Conservation (phyloP, 64 coral and sea anemone species). For the Montipora efflorescens region DNA sequence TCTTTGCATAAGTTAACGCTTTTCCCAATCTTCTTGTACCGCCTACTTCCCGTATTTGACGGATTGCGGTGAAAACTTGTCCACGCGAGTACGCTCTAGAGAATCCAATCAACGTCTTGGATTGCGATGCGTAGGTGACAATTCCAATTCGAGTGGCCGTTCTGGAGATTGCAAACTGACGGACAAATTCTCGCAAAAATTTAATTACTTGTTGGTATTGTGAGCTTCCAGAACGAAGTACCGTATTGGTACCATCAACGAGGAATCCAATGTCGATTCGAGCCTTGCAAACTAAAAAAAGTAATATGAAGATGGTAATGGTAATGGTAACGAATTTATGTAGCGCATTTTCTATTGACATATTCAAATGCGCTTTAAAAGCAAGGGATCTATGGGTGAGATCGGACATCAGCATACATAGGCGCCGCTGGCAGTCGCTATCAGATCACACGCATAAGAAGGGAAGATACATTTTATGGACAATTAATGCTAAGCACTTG, state of each 20-base stretch:
- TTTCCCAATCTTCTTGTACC: constrained; percentile 34
- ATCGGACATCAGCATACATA: no score
- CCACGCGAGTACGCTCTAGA: background rate
- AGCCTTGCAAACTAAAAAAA: background rate
- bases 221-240: background rate
- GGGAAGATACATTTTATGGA: no score
- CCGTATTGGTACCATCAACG: constrained; percentile 35
- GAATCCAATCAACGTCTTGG: constrained; percentile 10
- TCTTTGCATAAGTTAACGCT: constrained; percentile 40
- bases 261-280: constrained; percentile 71
- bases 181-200: constrained; percentile 38
- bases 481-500: no score
- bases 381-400: no score
- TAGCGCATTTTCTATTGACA: no score
- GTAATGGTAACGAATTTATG: no score
- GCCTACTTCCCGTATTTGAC: constrained; percentile 28
- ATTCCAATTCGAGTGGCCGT: constrained; percentile 40
- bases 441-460: no score
- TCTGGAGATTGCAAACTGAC: constrained; percentile 33
- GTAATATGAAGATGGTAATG: no score
- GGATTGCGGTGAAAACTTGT: background rate
- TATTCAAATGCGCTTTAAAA: no score
- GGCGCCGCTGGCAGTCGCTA: no score
- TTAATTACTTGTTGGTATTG: constrained; percentile 4
- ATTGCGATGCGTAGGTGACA: constrained; percentile 18